Conservation (phyloP, 2,797 vertebrate species). For the Synaphobranchus kaupii region DNA sequence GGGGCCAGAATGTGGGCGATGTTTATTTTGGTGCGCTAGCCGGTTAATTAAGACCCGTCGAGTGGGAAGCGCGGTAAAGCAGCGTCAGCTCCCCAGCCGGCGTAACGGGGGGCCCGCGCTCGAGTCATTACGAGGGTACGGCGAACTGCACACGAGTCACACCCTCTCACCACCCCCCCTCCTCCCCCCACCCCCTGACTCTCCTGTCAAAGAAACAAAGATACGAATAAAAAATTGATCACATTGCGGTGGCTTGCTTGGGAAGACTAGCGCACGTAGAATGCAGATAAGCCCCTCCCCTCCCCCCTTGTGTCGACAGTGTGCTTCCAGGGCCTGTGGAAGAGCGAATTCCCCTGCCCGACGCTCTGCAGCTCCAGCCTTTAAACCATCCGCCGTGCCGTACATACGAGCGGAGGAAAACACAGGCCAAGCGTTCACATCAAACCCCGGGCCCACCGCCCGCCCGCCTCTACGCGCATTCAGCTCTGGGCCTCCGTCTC, state of each 20-base stretch:
- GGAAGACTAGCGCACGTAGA: background rate
- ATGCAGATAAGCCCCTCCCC: conserved; percentile 1
- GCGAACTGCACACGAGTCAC: background rate
- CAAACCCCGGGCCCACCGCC: background rate
- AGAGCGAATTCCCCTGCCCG: conserved; percentile 64
- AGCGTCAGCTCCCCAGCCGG: too few relatives aligned
- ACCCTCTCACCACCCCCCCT: background rate
- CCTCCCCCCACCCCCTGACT: conserved; percentile 46
- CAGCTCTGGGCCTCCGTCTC: conserved; percentile 44
- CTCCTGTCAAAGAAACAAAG: conserved; percentile 65
- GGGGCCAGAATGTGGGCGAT: background rate
- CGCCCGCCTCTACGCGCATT: conserved; percentile 19
- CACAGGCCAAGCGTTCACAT: conserved; percentile 26
- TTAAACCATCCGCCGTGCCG: conserved; percentile 59
- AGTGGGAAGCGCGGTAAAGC: background rate
- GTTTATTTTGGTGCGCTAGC: background rate
- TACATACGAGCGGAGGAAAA: conserved; percentile 35
- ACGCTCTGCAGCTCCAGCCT: conserved; percentile 59
- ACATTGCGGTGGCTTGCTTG: conserved; percentile 43
- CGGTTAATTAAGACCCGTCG: background rate
- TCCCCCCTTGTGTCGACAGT: conserved; percentile 51
- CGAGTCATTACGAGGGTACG: background rate
- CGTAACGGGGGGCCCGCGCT: too few relatives aligned
- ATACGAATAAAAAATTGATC: conserved; percentile 74
- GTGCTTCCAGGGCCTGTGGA: conserved; percentile 57